phyloP scores from a whole-genome alignment of 2,113 vertebrate genomes.

The Tetrax tetrax region DNA sequence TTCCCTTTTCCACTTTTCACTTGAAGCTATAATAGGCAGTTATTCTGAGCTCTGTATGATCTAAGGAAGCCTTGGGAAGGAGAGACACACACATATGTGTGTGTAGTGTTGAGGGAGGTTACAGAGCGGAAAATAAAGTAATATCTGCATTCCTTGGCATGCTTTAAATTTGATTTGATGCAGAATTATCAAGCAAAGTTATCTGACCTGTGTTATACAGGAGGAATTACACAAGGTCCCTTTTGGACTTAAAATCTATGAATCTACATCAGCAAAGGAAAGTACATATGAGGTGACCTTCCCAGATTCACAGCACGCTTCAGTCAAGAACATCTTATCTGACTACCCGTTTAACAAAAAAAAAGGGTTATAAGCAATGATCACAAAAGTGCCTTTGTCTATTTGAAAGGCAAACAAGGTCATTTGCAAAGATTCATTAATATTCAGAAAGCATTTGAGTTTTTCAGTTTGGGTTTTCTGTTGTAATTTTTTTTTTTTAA shows the following conservation, averaged over 20 bases:
- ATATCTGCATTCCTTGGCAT: background rate
- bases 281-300: slow-evolving; percentile 19
- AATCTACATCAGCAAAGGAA: slow-evolving; percentile 31
- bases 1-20: slow-evolving; percentile 21
- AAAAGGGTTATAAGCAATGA: background rate
- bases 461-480: background rate
- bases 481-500: background rate
- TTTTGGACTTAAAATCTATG: slow-evolving; percentile 49
- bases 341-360: background rate
- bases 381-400: background rate
- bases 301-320: background rate
- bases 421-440: background rate
- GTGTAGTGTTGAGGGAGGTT: background rate
- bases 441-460: background rate
- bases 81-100: fast-evolving
- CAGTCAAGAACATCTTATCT: background rate
- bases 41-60: slow-evolving; percentile 14
- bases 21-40: slow-evolving; percentile 47
- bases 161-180: background rate
- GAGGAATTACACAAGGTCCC: background rate
- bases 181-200: slow-evolving; percentile 45
- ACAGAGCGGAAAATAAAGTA: background rate
- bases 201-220: slow-evolving; percentile 8
- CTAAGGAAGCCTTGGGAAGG: background rate
- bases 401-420: background rate